Base-by-base conservation (phyloP, 2,113 vertebrate genomes). In the Hyla sarda region DNA sequence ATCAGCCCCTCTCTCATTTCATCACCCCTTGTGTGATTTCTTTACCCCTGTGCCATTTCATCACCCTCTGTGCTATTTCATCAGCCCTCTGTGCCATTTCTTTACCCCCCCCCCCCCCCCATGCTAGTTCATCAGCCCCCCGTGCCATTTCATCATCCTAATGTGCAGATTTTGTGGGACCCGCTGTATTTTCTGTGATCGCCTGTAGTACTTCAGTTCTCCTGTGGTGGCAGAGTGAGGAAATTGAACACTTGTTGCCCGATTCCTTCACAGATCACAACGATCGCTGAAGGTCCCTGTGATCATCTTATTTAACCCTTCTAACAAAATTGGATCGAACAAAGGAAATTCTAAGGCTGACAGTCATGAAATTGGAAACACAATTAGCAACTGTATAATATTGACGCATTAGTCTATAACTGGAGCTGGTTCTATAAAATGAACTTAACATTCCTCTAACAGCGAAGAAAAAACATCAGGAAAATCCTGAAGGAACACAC, bases 401-500 rank as follows among this genome's bases (percentile, higher is more conserved):
- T 30, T 17, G 60, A 81, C 48, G n/a, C 37, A 23, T 65, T 69
- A 17, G 83, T 69, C 58, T 71, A 37, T 41, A 37, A 41, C 50
- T 45, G 65, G 77, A 81, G 48, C 13, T 17, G 13, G 30, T 71
- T 79, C 41, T 86, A 34, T 71, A 72, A 86, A 77, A 80, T 71
- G 48, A 58, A 32, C 45, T 41, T 52, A 79, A 85, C 62, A 85
- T 56, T 67, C 34, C 65, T 73, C 48, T 76, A 32, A 45, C 32
- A 23, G 45, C 9, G 17, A 71, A 67, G 48, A 80, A 72, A 79
- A 81, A 54, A 73, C 77, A 81, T 81, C 21, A 58, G 69, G 79
- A 86, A 81, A 82, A 82, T 86, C 85, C 85, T 73, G 50, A 23
- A 74, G 85, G 77, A 72, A 21, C 54, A 60, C 76, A 41, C 85